Evolutionary conservation across 1,140 invertebrate species (phyloP).

Genomic region (Hypothenemus hampei): DNA sequence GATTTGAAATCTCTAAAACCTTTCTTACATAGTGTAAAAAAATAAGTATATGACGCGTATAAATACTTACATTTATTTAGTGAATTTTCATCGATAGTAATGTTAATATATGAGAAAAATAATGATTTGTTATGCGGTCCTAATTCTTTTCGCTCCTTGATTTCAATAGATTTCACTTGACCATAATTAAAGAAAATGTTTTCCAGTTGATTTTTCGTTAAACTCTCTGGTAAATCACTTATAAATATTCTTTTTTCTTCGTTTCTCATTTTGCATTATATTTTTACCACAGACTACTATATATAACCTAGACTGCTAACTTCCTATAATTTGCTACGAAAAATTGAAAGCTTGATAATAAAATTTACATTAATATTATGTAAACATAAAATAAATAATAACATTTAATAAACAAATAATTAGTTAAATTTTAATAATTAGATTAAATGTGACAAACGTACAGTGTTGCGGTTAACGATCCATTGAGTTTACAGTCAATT

Average conservation of each 20-base stretch:
- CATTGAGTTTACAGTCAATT: too few relatives aligned
- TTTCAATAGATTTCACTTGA: slow-evolving; percentile 33
- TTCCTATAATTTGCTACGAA: too few relatives aligned
- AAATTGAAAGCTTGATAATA: too few relatives aligned
- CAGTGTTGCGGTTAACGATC: too few relatives aligned
- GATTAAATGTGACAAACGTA: too few relatives aligned
- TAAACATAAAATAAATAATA: too few relatives aligned
- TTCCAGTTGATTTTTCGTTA: slow-evolving; percentile 30
- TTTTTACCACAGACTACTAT: too few relatives aligned
- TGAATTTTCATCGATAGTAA: slow-evolving; percentile 33
- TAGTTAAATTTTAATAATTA: too few relatives aligned
- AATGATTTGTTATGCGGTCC: slow-evolving; percentile 28
- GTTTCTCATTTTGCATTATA: slow-evolving; percentile 6
- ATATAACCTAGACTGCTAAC: too few relatives aligned
- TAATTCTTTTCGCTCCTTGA: slow-evolving; percentile 37
- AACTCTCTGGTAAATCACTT: slow-evolving; percentile 36
- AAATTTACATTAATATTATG: too few relatives aligned
- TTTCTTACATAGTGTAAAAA: too few relatives aligned
- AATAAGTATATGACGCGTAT: not conserved
- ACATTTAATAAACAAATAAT: too few relatives aligned
- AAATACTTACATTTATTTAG: slow-evolving; percentile 40
- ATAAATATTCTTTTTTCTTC: slow-evolving; percentile 37
- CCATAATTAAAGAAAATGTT: slow-evolving; percentile 36
- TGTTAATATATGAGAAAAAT: slow-evolving; percentile 42
- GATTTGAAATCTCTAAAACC: slow-evolving; percentile 38